Conservation (phyloP, 2,888 invertebrate genomes). For the Tachina grossa region DNA sequence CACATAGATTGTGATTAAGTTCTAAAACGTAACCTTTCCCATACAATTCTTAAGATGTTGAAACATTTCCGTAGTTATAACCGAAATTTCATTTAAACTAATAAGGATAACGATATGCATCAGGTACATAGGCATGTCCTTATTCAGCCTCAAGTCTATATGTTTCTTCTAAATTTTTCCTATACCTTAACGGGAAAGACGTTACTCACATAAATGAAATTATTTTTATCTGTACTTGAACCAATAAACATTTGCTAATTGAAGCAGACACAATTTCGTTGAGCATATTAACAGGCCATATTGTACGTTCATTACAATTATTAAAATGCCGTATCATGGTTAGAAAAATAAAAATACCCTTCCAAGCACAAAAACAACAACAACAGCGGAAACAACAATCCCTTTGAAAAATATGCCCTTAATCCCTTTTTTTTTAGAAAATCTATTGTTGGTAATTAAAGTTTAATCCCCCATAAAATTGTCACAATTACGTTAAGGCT, state of each 20-base stretch:
- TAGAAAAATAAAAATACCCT: background rate
- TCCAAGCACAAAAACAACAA: background rate
- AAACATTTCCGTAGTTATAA: too few relatives aligned
- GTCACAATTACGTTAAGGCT: slow-evolving; percentile 67
- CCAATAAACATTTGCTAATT: slow-evolving; percentile 41
- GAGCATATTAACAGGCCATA: background rate
- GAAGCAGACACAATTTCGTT: slow-evolving; percentile 29
- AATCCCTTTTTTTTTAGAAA: slow-evolving; percentile 35
- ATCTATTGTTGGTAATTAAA: slow-evolving; percentile 69
- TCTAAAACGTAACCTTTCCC: too few relatives aligned
- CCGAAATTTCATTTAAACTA: too few relatives aligned
- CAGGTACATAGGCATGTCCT: too few relatives aligned
- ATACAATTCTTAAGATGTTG: too few relatives aligned
- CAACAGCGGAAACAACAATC: background rate
- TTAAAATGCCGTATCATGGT: slow-evolving; percentile 1
- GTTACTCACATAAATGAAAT: background rate
- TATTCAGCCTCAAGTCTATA: background rate
- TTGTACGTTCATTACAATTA: slow-evolving; percentile 24
- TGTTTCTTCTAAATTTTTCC: background rate
- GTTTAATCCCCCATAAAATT: slow-evolving; percentile 66
- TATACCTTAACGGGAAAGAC: background rate
- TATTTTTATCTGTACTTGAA: background rate
- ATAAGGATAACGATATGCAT: too few relatives aligned
- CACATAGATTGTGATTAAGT: too few relatives aligned
- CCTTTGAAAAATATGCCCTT: slow-evolving; percentile 9